Evolutionary conservation across 2,888 invertebrate species (phyloP).

Genomic region (Drosophila borealis): DNA sequence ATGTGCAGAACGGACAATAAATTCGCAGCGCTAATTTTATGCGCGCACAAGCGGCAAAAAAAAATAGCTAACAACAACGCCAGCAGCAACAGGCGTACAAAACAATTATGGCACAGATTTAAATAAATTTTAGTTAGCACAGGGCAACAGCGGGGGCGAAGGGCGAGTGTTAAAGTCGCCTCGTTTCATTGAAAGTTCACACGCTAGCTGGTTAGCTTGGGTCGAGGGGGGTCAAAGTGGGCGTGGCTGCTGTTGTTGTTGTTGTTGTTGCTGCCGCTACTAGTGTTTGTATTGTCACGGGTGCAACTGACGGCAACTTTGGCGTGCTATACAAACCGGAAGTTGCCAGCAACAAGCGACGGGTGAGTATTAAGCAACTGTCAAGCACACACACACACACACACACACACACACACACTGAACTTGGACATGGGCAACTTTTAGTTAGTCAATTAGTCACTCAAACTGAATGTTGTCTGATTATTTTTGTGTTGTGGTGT

Average conservation of each 20-base stretch:
- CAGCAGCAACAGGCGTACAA: conserved; percentile 64
- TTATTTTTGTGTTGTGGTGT: conserved; percentile 48
- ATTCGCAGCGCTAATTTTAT: conserved; percentile 69
- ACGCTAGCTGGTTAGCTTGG: conserved; percentile 46
- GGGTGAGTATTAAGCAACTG: conserved; percentile 49
- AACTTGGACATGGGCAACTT: conserved; percentile 33
- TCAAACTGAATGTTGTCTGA: conserved; percentile 50
- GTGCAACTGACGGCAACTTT: conserved; percentile 64
- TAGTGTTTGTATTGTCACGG: conserved; percentile 63
- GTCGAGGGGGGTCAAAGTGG: conserved; percentile 9
- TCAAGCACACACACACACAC: conserved; percentile 37
- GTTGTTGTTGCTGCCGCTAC: not conserved
- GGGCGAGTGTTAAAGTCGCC: conserved; percentile 40
- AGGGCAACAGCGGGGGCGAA: conserved; percentile 16
- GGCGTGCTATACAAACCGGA: conserved; percentile 58
- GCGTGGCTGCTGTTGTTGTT: not conserved
- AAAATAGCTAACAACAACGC: conserved; percentile 17
- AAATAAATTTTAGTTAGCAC: conserved; percentile 69
- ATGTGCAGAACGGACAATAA: conserved; percentile 61
- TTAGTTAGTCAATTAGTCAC: conserved; percentile 55
- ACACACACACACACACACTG: conserved; percentile 7
- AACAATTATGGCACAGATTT: conserved; percentile 75
- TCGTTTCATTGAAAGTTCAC: conserved; percentile 64
- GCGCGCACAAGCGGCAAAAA: conserved; percentile 44
- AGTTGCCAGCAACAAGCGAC: conserved; percentile 51